phyloP scores from a whole-genome alignment of 2,888 invertebrate species.

The Axea sp. region DNA sequence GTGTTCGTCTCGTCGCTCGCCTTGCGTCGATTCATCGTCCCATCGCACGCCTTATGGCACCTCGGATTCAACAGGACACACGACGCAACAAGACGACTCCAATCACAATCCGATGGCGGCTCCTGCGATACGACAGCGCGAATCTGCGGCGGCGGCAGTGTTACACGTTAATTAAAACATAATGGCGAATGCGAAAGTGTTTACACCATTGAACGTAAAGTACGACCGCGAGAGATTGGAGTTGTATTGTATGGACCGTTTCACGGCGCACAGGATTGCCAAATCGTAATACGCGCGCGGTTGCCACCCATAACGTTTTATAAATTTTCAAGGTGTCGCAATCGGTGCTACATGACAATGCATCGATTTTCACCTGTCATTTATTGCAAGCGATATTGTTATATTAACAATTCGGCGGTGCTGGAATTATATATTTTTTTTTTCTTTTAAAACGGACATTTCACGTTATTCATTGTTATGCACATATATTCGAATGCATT shows the following conservation, averaged over 20 bases:
- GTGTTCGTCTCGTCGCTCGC: conserved; percentile 11
- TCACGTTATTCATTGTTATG: too few relatives aligned
- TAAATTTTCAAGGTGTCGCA: too few relatives aligned
- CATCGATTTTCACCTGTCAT: too few relatives aligned
- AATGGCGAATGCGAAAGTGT: conserved; percentile 43
- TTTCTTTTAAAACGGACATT: too few relatives aligned
- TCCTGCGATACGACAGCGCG: neutral
- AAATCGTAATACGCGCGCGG: conserved; percentile 7
- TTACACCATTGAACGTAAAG: conserved; percentile 37
- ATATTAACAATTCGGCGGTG: too few relatives aligned
- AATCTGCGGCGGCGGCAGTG: neutral
- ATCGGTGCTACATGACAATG: too few relatives aligned
- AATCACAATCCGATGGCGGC: neutral
- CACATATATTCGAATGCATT: too few relatives aligned
- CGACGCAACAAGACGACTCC: neutral
- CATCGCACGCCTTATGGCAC: conserved; percentile 41
- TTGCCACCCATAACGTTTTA: too few relatives aligned
- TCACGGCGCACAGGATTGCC: conserved; percentile 12
- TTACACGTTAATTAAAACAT: conserved; percentile 39
- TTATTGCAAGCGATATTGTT: too few relatives aligned
- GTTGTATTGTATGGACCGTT: conserved; percentile 26
- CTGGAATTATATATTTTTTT: too few relatives aligned
- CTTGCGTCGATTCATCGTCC: conserved; percentile 41
- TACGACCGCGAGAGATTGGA: conserved; percentile 30
- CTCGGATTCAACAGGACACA: conserved; percentile 3